Evolutionary conservation across 2,888 invertebrate species (phyloP).

Genomic region (Panopea generosa): DNA sequence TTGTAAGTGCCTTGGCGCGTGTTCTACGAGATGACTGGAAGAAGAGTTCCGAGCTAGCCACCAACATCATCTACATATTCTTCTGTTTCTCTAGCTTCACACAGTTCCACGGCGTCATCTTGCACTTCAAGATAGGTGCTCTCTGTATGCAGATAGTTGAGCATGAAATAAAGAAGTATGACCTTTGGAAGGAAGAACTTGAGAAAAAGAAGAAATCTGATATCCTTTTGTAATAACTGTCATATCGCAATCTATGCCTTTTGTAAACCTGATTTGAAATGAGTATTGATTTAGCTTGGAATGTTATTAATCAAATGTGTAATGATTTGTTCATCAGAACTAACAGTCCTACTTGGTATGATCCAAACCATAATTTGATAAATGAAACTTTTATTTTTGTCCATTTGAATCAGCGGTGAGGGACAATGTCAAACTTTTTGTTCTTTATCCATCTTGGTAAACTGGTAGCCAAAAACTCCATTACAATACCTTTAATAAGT

Average conservation of each 20-base stretch:
- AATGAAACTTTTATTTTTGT: no score
- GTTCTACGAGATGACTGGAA: constrained; percentile 99
- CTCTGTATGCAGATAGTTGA: constrained; percentile 98
- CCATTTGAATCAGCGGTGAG: no score
- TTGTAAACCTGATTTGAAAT: no score
- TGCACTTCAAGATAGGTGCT: constrained; percentile 98
- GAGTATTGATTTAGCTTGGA: no score
- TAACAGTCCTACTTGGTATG: no score
- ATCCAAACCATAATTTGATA: no score
- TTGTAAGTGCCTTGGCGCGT: constrained; percentile 97
- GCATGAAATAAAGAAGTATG: constrained; percentile 96
- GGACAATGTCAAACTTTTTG: no score
- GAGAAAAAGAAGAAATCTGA: constrained; percentile 82
- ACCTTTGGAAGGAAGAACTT: constrained; percentile 91
- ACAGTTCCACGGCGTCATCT: constrained; percentile 96
- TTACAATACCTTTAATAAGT: no score
- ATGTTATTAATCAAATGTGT: no score
- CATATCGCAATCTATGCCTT: not conserved
- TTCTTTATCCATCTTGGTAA: no score
- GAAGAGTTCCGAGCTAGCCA: constrained; percentile 97
- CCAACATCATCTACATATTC: constrained; percentile 98
- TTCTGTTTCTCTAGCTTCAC: constrained; percentile 98
- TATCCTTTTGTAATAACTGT: constrained; percentile 73
- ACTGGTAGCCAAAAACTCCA: no score
- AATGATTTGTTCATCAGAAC: no score